phyloP scores from a whole-genome alignment of 2,797 vertebrate species.

The Amphiprion clarkii region DNA sequence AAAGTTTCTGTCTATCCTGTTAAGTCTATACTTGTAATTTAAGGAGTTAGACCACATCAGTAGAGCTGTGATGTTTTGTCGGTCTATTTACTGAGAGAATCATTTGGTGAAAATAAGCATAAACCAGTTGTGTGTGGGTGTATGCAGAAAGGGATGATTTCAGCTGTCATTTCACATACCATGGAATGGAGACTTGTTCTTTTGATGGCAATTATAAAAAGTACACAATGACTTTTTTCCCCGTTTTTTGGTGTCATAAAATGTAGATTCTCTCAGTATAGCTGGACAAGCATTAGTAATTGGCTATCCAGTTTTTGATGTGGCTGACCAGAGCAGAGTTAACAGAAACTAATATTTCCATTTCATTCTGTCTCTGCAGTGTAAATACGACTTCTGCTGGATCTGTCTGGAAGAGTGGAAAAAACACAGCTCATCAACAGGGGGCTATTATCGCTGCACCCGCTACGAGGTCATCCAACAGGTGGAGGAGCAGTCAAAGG shows the following conservation, averaged over 20 bases:
- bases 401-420: constrained; percentile 99
- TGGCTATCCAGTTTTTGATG: not conserved
- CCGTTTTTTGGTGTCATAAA: not conserved
- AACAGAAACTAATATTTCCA: not conserved
- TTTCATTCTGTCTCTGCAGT: constrained; percentile 81
- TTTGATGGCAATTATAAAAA: not conserved
- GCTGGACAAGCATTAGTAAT: not conserved
- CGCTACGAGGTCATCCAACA: constrained; percentile 98
- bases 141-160: not conserved
- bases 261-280: constrained; percentile 17
- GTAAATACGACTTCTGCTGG: constrained; percentile 99
- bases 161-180: not conserved
- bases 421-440: constrained; percentile 98
- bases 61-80: not conserved
- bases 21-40: not conserved
- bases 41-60: not conserved
- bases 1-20: not conserved
- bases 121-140: not conserved
- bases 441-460: constrained; percentile 98
- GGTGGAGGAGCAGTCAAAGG: constrained; percentile 92
- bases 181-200: not conserved
- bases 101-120: not conserved
- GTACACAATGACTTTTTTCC: not conserved
- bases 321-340: constrained; percentile 3
- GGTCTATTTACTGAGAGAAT: not conserved